phyloP scores from a whole-genome alignment of 2,888 invertebrate species.

The Tanytarsus gracilentus region DNA sequence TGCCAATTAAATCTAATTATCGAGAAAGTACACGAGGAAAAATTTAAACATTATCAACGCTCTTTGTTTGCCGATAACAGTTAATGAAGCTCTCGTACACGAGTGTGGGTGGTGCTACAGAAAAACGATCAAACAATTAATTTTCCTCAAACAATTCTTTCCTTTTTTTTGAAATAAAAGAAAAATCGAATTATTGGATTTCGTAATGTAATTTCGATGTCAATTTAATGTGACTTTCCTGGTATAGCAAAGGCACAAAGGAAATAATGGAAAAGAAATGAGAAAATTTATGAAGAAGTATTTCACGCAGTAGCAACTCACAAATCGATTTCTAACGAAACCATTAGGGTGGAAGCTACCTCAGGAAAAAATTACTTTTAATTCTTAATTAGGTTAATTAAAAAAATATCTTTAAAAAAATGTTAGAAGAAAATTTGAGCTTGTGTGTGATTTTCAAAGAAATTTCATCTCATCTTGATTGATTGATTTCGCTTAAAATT shows the following conservation, averaged over 20 bases:
- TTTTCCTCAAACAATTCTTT: not conserved
- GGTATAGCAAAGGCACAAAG: too few relatives aligned
- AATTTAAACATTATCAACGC: conserved; percentile 7
- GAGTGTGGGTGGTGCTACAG: not conserved
- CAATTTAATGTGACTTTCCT: conserved; percentile 5
- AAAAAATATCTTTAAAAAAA: conserved; percentile 13
- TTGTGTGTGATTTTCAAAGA: too few relatives aligned
- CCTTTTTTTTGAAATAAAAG: not conserved
- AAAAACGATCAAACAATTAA: not conserved
- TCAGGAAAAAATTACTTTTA: conserved; percentile 11
- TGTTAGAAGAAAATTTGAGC: not conserved
- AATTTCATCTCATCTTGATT: too few relatives aligned
- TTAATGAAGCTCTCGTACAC: not conserved
- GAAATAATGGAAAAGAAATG: too few relatives aligned
- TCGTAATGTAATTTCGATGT: conserved; percentile 18
- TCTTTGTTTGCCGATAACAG: conserved; percentile 3
- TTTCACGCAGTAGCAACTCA: conserved; percentile 15
- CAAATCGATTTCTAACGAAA: not conserved
- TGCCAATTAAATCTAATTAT: conserved; percentile 7
- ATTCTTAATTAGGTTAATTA: conserved; percentile 10
- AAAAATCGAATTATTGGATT: conserved; percentile 7
- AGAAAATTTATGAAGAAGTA: not conserved
- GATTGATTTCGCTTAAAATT: too few relatives aligned
- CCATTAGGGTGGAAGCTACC: not conserved
- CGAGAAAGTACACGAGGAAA: not conserved